Percentiles rank a stretch among this genome's conserved stretches.
Evolutionary conservation across 2,113 vertebrate genomes (phyloP).

Genomic region (Stegostoma tigrinum): DNA sequence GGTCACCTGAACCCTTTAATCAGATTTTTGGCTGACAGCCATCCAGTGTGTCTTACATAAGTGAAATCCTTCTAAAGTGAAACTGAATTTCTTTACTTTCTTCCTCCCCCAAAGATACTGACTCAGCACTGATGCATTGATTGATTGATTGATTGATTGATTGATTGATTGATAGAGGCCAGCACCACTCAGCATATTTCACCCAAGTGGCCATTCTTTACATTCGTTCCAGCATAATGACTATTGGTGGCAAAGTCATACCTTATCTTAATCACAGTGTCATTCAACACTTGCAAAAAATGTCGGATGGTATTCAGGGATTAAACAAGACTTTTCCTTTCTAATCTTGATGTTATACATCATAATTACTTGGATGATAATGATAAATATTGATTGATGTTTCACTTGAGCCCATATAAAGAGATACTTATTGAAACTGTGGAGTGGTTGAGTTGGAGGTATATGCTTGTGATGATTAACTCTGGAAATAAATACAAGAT

Average conservation of each 20-base stretch:
- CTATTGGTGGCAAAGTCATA: neutral
- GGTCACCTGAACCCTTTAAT: neutral
- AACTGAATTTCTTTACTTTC: conserved; percentile 1
- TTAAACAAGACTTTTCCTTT: neutral
- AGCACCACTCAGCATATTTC: neutral
- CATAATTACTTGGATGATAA: neutral
- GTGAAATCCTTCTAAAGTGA: neutral
- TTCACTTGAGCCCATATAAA: neutral
- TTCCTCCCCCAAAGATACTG: neutral
- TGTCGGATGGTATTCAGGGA: neutral
- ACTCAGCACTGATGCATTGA: neutral
- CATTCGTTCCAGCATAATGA: neutral
- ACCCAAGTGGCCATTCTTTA: neutral
- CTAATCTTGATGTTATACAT: neutral
- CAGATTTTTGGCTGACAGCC: neutral
- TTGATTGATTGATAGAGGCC: neutral
- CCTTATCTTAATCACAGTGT: neutral
- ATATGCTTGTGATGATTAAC: neutral
- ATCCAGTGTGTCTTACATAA: neutral
- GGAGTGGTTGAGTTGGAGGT: neutral
- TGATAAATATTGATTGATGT: neutral
- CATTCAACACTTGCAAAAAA: no score
- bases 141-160: no score
- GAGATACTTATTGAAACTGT: neutral
- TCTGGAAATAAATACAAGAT: neutral